Conservation (phyloP, 1,140 invertebrate genomes). For the Lethocerus indicus region DNA sequence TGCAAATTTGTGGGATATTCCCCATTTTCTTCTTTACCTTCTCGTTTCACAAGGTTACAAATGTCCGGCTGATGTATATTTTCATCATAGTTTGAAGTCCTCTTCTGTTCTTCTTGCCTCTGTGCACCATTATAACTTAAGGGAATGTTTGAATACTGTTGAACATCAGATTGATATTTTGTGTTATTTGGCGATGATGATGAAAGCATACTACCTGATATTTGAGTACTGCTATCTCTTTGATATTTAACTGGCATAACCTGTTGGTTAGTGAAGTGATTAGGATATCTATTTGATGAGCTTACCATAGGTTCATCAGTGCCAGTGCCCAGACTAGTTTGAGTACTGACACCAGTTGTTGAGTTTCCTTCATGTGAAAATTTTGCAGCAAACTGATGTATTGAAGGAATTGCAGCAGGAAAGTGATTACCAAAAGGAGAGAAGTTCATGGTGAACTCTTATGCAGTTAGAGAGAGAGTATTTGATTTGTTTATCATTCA, state of each 20-base stretch:
- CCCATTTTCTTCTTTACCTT: conserved; percentile 14
- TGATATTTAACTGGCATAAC: conserved; percentile 17
- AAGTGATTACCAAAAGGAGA: conserved; percentile 46
- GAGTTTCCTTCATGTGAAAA: conserved; percentile 39
- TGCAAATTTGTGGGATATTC: conserved; percentile 11
- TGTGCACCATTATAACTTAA: conserved; percentile 10
- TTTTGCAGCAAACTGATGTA: conserved; percentile 46
- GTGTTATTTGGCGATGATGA: conserved; percentile 11
- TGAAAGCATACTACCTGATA: conserved; percentile 14
- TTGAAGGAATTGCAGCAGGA: conserved; percentile 23
- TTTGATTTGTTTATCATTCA: too few species aligned
- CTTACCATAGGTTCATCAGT: conserved; percentile 3
- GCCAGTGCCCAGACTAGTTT: conserved; percentile 7
- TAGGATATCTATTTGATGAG: conserved; percentile 11
- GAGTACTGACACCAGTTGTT: conserved; percentile 7
- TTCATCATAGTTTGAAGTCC: conserved; percentile 8
- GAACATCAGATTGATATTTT: conserved; percentile 14
- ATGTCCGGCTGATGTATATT: conserved; percentile 8
- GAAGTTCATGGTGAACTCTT: conserved; percentile 51
- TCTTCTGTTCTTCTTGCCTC: conserved; percentile 8
- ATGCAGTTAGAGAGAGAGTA: too few species aligned
- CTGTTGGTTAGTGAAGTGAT: conserved; percentile 14
- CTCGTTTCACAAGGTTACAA: conserved; percentile 12
- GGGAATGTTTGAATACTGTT: conserved; percentile 15
- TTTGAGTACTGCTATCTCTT: conserved; percentile 17